phyloP scores from a whole-genome alignment of 2,888 invertebrate species.

The Eucera pruinosa region DNA sequence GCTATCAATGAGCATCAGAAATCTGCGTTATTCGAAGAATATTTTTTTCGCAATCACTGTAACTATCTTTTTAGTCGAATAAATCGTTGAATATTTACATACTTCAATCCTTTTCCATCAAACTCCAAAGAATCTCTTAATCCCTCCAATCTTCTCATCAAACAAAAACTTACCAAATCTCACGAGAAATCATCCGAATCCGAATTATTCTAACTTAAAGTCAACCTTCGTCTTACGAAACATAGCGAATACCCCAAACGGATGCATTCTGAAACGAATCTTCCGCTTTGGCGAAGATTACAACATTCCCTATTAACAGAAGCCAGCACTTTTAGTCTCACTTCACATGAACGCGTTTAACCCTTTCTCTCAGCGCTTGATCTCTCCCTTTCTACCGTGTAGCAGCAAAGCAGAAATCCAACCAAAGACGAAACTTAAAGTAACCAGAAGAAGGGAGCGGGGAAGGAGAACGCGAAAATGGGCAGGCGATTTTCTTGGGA shows the following conservation, averaged over 20 bases:
- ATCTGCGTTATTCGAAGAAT: too few species aligned
- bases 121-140: background rate
- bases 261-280: background rate
- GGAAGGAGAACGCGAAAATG: background rate
- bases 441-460: background rate
- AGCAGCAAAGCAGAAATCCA: background rate
- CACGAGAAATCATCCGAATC: background rate
- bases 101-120: background rate
- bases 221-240: background rate
- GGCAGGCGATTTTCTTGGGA: background rate
- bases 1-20: too few species aligned
- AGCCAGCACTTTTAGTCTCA: conserved; percentile 1
- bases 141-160: too few species aligned
- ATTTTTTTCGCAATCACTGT: too few species aligned
- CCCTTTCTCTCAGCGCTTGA: background rate
- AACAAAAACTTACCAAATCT: background rate
- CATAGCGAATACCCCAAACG: background rate
- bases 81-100: too few species aligned
- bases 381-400: background rate
- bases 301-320: background rate
- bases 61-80: too few species aligned
- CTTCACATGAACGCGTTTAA: conserved; percentile 23
- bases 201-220: background rate
- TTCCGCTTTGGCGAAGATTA: background rate
- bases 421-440: background rate